A percentile compares a stretch with the other conserved stretches of the same genome.
Conservation (phyloP, 2,113 vertebrate genomes). For the Melanerpes aurifrons region DNA sequence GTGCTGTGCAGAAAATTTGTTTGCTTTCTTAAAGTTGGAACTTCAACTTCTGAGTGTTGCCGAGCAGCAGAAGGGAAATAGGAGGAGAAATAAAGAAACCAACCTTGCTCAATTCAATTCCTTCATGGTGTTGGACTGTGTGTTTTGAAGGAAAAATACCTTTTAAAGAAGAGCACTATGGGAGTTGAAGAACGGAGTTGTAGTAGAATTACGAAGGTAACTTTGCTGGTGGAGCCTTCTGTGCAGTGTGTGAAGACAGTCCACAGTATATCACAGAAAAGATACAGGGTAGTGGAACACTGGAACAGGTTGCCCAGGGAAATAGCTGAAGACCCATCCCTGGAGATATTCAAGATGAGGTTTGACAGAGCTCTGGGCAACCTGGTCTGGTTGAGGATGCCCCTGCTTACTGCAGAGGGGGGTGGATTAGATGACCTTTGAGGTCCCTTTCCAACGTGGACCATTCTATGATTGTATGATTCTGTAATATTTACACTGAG, state of each 20-base stretch:
- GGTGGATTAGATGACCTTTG: too few species aligned
- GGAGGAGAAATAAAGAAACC: not conserved
- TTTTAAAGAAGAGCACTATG: not conserved
- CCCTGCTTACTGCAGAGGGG: too few species aligned
- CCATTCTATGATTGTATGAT: too few species aligned
- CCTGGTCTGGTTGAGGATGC: too few species aligned
- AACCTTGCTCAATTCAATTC: not conserved
- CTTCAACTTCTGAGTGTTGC: not conserved
- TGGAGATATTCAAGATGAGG: too few species aligned
- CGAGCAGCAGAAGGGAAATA: not conserved
- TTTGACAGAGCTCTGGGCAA: too few species aligned
- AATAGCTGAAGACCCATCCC: too few species aligned
- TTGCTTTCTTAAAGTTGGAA: not conserved
- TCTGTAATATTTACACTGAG: not conserved
- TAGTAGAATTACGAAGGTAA: not conserved
- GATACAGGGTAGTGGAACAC: too few species aligned
- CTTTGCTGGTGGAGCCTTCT: not conserved
- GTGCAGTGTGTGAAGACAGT: not conserved
- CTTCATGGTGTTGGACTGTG: not conserved
- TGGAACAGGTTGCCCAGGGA: too few species aligned
- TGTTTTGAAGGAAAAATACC: not conserved
- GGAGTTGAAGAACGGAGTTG: not conserved
- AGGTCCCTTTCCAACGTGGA: too few species aligned
- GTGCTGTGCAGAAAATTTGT: not conserved
- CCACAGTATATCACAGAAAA: fast-evolving